Base-by-base conservation (phyloP, 2,113 vertebrate genomes). In the Rhinichthys klamathensis region DNA sequence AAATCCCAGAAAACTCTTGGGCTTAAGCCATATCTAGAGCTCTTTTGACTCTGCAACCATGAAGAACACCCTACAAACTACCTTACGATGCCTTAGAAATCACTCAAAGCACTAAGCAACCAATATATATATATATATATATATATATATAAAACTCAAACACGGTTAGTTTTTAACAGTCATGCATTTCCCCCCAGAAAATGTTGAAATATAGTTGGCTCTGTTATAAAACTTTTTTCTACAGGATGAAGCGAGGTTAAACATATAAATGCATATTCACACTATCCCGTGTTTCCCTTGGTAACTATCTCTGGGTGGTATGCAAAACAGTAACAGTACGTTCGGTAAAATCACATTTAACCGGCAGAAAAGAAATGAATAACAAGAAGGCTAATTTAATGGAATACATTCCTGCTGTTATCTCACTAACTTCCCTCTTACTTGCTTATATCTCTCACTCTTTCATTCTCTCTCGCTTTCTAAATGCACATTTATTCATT, bases 301-400 rank as follows among this genome's bases (percentile, higher is more conserved):
- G 77, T 41, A 79, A 79, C 77, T 79, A 61, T 79, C 56, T 79
- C 76, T 4, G 4, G 60, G 7, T n/a, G 51, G 32, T 54, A 27
- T 12, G 23, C 12, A 72, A 72, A 70, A 70, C 10, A 72, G 21
- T n/a, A 11, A 74, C n/a, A 2, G 27, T 61, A 30, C 7, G 27
- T 61, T 23, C 30, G 74, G 25, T 51, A n/a, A 56, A 56, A 74
- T 60, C 69, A 83, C 21, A 72, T 58, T 25, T 21, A 25, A 83
- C 25, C n/a, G 21, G 46, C 32, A 83, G 21, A 44, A 73, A 58
- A 73, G 81, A 73, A 83, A 83, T 63, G 63, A 83, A 83, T 73
- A 69, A 41, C 23, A 41, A 15, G 7, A 79, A 79, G 60, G 76
- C 35, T 61, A 16, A 79, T 79, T 79, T 41, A 79, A 61, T 61